phyloP scores from a whole-genome alignment of 2,888 invertebrate genomes.

The Cheilosia vernalis region DNA sequence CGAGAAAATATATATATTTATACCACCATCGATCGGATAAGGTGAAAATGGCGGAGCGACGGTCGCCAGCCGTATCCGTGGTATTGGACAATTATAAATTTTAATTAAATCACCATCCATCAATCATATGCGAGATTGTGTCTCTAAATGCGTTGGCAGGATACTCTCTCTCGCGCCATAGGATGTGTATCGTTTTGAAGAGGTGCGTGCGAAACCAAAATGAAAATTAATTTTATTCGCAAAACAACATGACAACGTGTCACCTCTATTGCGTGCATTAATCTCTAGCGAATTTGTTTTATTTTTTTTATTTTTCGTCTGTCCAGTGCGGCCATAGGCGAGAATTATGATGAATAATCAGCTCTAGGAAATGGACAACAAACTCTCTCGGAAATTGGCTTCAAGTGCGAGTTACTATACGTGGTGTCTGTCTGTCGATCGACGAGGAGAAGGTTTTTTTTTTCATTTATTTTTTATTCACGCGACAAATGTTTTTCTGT shows the following conservation, averaged over 20 bases:
- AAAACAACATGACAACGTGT: constrained; percentile 73
- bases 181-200: constrained; percentile 23
- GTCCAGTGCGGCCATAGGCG: constrained; percentile 26
- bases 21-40: constrained; percentile 43
- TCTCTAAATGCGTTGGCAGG: constrained; percentile 71
- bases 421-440: constrained; percentile 26
- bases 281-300: constrained; percentile 58
- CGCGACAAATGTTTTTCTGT: constrained; percentile 24
- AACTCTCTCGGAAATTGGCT: constrained; percentile 45
- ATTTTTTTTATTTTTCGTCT: constrained; percentile 21
- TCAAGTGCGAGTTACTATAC: constrained; percentile 15
- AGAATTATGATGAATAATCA: constrained; percentile 73
- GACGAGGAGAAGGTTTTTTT: constrained; percentile 30
- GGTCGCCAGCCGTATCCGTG: constrained; percentile 41
- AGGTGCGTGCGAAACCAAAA: constrained; percentile 74
- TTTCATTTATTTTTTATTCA: neutral
- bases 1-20: constrained; percentile 9
- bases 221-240: constrained; percentile 73
- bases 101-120: constrained; percentile 74
- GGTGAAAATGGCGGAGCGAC: constrained; percentile 43
- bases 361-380: constrained; percentile 76
- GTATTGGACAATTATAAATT: constrained; percentile 71
- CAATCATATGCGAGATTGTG: constrained; percentile 64
- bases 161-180: constrained; percentile 24
- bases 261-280: constrained; percentile 75